A percentile compares a stretch with the other conserved stretches of the same genome.
These are phyloP conservation scores for Chrosomus eos DNA, from an alignment of 2,797 vertebrate species.

Conservation along the genomic window DNA sequence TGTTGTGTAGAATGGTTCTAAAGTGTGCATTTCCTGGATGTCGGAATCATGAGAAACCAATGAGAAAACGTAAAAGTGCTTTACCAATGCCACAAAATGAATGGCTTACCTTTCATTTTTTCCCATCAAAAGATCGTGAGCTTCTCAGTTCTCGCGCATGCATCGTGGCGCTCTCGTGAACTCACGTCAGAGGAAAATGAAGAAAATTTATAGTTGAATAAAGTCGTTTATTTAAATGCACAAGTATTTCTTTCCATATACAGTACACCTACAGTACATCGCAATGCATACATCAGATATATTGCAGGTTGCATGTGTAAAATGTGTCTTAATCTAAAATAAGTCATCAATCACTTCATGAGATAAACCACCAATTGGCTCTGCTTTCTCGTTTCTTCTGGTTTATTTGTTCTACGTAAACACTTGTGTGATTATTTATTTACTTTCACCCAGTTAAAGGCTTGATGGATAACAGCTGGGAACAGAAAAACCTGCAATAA, in stretches of 20 bases:
- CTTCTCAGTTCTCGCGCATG: too few relatives aligned
- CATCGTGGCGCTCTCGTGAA: too few relatives aligned
- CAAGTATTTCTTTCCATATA: neutral
- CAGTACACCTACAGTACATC: neutral
- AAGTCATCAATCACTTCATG: too few relatives aligned
- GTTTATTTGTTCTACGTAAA: constrained; percentile 1
- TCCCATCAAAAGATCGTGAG: too few relatives aligned
- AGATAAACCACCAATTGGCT: neutral
- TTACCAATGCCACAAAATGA: too few relatives aligned
- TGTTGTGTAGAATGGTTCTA: too few relatives aligned
- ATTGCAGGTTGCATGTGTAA: neutral
- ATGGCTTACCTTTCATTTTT: too few relatives aligned
- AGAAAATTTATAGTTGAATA: too few relatives aligned
- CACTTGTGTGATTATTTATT: constrained; percentile 2
- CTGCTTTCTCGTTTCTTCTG: constrained; percentile 2
- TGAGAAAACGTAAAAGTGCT: too few relatives aligned
- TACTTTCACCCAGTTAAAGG: constrained; percentile 11
- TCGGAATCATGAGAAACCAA: too few relatives aligned
- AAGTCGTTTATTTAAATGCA: neutral
- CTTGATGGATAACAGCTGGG: constrained; percentile 29
- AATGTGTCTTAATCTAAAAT: neutral
- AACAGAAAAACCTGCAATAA: constrained; percentile 22
- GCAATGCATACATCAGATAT: neutral
- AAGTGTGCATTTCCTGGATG: too few relatives aligned
- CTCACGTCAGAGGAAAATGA: too few relatives aligned